Evolutionary conservation across 2,888 invertebrate species (phyloP), one percentile per base, ranked within the genome.

Genomic region (Dinocampus coccinellae): DNA sequence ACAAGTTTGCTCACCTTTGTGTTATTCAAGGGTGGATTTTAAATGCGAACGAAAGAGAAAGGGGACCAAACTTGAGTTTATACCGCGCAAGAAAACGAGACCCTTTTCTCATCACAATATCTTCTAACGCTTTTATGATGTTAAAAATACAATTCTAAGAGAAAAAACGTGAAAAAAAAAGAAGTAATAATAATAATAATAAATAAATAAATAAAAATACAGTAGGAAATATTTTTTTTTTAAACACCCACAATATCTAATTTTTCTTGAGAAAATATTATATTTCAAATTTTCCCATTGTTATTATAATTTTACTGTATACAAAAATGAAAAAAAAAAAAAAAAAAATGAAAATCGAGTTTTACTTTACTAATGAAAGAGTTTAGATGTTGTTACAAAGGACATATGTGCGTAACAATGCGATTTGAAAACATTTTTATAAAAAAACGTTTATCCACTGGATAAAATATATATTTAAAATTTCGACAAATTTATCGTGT

Each of bases 1-100:
- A n/a, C 16, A 47, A 47, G 47, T 47, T 47, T 47, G 16, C 4
- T 47, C 47, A 47, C 47, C 65, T 65, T 53, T 53, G 55, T 34
- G n/a, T 36, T 55, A 24, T 36, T 55, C 24, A 39, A 55, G 33
- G 65, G 55, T 53, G 65, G 34, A 65, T 65, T 65, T 65, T 65
- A 65, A 65, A 53, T n/a, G 24, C 22, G 55, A 55, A 57, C 36
- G 36, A 39, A 39, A 24, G 39, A 57, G 55, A 13, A 29, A 42
- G 26, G 63, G 24, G 24, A 29, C 16, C 9, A 47, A 47, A 47
- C 16, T 47, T 47, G 47, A 47, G 7, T 47, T 47, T 47, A 47
- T 47, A 47, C 47, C 47, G 47, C 13, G n/a, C 47, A 1, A 7
- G 16, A 16, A n/a, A n/a, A n/a, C n/a, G n/a, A 13, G 39, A 39